Conservation (phyloP, 2,113 vertebrate species). For the Condylura cristata region DNA sequence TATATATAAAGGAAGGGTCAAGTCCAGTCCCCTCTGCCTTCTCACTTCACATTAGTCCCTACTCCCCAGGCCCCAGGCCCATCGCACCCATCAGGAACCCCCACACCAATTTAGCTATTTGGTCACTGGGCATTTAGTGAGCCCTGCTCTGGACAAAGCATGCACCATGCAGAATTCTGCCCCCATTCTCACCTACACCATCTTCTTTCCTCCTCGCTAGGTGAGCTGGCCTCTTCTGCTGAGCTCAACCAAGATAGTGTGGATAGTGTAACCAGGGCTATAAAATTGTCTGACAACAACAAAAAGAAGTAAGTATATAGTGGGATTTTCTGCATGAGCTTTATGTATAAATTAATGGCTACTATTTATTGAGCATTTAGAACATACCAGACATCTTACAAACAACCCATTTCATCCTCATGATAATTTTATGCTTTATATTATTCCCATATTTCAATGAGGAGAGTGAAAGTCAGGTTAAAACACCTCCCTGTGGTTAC, state of each 20-base stretch:
- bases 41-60: too few species aligned
- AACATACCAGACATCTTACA: background rate
- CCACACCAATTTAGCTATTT: background rate
- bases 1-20: background rate
- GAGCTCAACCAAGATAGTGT: background rate
- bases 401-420: background rate
- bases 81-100: too few species aligned
- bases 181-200: background rate
- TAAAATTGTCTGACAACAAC: background rate
- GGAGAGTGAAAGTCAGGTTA: background rate
- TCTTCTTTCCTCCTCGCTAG: background rate
- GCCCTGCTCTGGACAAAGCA: rapidly evolving
- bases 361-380: background rate
- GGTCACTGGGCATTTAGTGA: background rate
- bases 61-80: too few species aligned
- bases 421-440: background rate
- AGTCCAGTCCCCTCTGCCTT: background rate
- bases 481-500: background rate
- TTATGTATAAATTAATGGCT: too few species aligned
- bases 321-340: too few species aligned
- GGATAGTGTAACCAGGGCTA: background rate
- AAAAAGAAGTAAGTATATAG: background rate
- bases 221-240: background rate
- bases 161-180: background rate
- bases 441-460: background rate